Evolutionary conservation across 2,113 vertebrate genomes (phyloP).

Genomic region (Xenopus laevis): DNA sequence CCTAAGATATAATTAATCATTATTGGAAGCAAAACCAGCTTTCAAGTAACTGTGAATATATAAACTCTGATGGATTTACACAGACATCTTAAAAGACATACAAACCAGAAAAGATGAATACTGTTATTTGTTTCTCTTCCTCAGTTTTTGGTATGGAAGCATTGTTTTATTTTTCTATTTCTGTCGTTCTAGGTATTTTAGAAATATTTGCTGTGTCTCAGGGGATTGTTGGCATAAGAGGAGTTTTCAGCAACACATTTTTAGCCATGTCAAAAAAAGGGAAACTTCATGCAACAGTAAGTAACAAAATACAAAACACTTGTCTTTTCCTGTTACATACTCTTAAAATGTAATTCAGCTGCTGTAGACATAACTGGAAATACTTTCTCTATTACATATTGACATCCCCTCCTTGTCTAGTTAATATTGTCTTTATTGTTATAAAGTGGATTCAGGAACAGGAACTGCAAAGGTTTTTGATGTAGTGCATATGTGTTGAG

Average conservation of each 20-base stretch:
- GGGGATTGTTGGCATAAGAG: conserved; percentile 95
- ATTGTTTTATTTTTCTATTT: conserved; percentile 77
- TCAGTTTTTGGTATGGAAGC: conserved; percentile 42
- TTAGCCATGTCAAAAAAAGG: conserved; percentile 98
- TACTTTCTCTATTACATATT: too few relatives aligned
- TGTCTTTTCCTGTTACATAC: conserved; percentile 41
- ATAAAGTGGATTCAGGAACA: too few relatives aligned
- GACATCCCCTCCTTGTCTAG: too few relatives aligned
- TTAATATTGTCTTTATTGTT: too few relatives aligned
- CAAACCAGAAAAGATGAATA: conserved; percentile 5
- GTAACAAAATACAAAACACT: conserved; percentile 51
- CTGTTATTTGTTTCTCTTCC: conserved; percentile 28
- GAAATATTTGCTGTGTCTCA: conserved; percentile 97
- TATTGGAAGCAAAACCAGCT: too few relatives aligned
- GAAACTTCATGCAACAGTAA: conserved; percentile 93
- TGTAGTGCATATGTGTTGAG: too few relatives aligned
- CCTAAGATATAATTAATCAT: too few relatives aligned
- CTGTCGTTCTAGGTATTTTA: conserved; percentile 90
- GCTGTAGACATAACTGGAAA: too few relatives aligned
- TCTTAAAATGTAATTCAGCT: too few relatives aligned
- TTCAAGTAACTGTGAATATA: conserved; percentile 36
- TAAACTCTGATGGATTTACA: conserved; percentile 33
- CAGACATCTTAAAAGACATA: conserved; percentile 35
- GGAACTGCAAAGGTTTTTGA: too few relatives aligned
- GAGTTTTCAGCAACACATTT: conserved; percentile 95